phyloP scores from a whole-genome alignment of 1,140 invertebrate species.

The Brachionus rubens region DNA sequence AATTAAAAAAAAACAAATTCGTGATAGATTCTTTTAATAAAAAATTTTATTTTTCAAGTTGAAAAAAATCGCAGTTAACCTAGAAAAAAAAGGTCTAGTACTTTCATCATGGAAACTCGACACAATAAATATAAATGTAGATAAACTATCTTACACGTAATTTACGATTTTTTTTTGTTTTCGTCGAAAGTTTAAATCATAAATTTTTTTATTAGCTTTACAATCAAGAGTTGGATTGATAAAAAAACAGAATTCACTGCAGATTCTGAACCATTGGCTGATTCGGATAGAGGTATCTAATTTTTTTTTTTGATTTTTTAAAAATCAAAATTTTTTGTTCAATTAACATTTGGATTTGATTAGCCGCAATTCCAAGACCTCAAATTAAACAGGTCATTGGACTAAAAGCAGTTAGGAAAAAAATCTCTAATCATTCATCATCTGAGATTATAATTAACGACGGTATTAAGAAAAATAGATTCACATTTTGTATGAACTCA shows the following conservation, averaged over 20 bases:
- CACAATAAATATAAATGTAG: not conserved
- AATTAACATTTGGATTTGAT: too few species aligned
- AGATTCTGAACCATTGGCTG: not conserved
- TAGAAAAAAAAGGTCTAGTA: not conserved
- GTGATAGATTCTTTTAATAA: not conserved
- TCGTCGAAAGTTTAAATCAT: not conserved
- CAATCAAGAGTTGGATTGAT: constrained; percentile 55
- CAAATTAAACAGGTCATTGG: too few species aligned
- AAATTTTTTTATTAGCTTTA: constrained; percentile 49
- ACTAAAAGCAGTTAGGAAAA: too few species aligned
- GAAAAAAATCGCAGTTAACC: not conserved
- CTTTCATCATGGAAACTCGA: constrained; percentile 7
- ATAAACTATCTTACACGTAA: not conserved
- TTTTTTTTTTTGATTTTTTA: too few species aligned
- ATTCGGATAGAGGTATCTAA: not conserved
- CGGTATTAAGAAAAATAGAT: too few species aligned
- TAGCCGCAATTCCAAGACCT: too few species aligned
- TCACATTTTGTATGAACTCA: too few species aligned
- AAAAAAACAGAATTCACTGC: constrained; percentile 54
- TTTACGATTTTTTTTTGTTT: not conserved
- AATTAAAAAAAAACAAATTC: not conserved
- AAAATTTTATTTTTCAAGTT: not conserved
- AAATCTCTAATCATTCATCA: too few species aligned
- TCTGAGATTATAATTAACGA: too few species aligned
- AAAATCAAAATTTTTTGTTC: too few species aligned